Evolutionary conservation across 2,888 invertebrate species (phyloP).

Genomic region (Tortricodes alternella): DNA sequence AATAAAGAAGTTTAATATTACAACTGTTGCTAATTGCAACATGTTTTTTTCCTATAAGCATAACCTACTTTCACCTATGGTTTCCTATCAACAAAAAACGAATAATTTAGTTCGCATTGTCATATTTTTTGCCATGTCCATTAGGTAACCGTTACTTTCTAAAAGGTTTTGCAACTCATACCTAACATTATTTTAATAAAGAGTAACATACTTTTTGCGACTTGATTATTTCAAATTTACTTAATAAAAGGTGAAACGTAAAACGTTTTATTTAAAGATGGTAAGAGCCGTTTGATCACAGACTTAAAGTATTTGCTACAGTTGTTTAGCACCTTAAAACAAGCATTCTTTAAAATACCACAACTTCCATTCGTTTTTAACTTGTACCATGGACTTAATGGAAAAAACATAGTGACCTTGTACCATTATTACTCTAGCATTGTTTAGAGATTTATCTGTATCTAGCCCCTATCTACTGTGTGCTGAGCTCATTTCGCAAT

Average conservation of each 20-base stretch:
- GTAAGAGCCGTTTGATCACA: no score
- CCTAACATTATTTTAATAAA: no score
- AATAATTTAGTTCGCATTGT: constrained; percentile 1
- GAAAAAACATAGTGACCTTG: constrained; percentile 21
- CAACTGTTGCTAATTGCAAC: not conserved
- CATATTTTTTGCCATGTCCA: constrained; percentile 5
- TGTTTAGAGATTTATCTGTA: constrained; percentile 19
- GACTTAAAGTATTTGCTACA: no score
- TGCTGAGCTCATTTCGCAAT: not conserved
- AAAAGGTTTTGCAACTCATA: not conserved
- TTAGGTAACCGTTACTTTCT: constrained; percentile 12
- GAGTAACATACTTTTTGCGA: no score
- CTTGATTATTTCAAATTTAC: no score
- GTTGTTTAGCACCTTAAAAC: no score
- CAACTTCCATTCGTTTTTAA: not conserved
- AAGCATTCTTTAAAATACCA: no score
- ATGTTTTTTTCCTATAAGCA: not conserved
- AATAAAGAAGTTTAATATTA: no score
- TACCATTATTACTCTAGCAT: constrained; percentile 2
- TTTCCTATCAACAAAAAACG: constrained; percentile 1
- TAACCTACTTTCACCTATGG: constrained; percentile 25
- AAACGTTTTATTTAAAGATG: no score
- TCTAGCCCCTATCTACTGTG: constrained; percentile 9
- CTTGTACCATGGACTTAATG: constrained; percentile 11
- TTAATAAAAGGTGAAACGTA: no score